Conservation (phyloP, 2,888 invertebrate genomes). For the Microplitis manilae region DNA sequence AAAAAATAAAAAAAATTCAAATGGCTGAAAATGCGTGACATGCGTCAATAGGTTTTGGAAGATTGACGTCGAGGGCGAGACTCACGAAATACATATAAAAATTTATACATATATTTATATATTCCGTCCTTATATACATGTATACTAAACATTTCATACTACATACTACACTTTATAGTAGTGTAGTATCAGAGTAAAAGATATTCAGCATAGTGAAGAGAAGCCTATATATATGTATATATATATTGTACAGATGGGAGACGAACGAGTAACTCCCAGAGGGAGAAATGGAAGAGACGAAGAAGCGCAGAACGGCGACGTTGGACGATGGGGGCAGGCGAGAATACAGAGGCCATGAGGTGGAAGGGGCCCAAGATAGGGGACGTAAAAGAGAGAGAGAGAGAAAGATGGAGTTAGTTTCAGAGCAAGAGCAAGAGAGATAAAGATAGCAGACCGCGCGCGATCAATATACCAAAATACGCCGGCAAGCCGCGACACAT, state of each 20-base stretch:
- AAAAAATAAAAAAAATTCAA: constrained; percentile 14
- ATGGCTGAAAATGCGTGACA: constrained; percentile 56
- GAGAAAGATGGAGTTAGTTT: constrained; percentile 57
- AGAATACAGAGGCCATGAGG: constrained; percentile 39
- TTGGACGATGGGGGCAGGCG: constrained; percentile 50
- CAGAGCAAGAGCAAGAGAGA: constrained; percentile 51
- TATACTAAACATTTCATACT: background rate
- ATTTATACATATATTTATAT: background rate
- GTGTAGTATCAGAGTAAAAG: background rate
- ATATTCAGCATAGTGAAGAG: constrained; percentile 4
- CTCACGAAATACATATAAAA: background rate
- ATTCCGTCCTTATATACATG: background rate
- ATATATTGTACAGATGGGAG: background rate
- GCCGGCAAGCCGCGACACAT: constrained; percentile 66
- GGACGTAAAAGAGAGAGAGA: constrained; percentile 55
- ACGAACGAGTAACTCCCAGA: constrained; percentile 27
- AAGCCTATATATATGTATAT: background rate
- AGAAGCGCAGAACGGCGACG: constrained; percentile 45
- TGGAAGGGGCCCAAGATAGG: constrained; percentile 47
- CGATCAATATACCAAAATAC: constrained; percentile 73
- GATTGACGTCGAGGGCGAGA: constrained; percentile 33
- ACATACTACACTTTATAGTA: background rate
- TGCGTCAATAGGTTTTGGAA: constrained; percentile 37
- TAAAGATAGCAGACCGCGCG: constrained; percentile 68
- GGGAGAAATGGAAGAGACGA: constrained; percentile 41